Evolutionary conservation across 2,797 vertebrate genomes (phyloP).

Genomic region (Ibycter americanus): DNA sequence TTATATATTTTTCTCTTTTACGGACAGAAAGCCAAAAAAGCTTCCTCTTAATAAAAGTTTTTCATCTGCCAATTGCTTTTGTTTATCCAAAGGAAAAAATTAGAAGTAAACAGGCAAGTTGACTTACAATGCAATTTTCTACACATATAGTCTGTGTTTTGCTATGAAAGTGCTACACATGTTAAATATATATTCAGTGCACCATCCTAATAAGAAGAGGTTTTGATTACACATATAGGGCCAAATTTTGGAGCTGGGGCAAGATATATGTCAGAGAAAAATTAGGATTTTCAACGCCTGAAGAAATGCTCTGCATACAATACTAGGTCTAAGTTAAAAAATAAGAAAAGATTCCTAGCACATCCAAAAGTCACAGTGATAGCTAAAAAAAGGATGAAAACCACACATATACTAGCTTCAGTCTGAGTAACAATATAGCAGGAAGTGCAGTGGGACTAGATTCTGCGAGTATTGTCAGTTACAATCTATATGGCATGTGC

Average conservation of each 20-base stretch:
- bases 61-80: neutral
- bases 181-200: neutral
- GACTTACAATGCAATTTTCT: conserved; percentile 24
- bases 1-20: neutral
- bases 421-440: neutral
- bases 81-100: neutral
- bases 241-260: neutral
- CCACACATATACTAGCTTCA: neutral
- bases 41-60: conserved; percentile 9
- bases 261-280: neutral
- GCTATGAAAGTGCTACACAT: conserved; percentile 9
- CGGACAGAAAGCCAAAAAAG: neutral
- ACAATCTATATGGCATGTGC: neutral
- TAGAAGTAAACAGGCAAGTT: conserved; percentile 4
- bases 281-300: neutral
- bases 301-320: neutral
- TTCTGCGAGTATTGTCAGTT: neutral
- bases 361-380: neutral
- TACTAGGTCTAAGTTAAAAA: neutral
- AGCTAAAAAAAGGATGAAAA: neutral
- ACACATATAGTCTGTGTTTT: conserved; percentile 12
- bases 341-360: neutral
- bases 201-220: neutral
- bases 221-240: neutral
- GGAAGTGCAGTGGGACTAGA: neutral